phyloP scores from a whole-genome alignment of 2,797 vertebrate species.

The Takifugu ocellatus region DNA sequence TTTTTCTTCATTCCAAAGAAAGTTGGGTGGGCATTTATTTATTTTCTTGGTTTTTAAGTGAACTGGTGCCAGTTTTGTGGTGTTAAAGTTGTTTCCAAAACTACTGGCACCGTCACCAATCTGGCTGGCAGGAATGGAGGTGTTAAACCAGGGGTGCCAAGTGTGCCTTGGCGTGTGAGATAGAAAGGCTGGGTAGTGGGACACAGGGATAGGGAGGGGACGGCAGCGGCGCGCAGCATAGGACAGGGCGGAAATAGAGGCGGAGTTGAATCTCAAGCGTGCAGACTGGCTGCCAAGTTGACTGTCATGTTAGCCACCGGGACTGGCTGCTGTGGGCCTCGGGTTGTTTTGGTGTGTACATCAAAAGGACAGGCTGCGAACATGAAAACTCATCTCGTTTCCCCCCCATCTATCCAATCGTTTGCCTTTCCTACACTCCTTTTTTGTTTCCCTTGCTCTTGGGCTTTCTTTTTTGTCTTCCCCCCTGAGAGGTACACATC shows the following conservation, averaged over 20 bases:
- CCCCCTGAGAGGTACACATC: conserved; percentile 58
- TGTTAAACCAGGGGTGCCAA: conserved; percentile 63
- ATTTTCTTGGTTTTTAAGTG: conserved; percentile 16
- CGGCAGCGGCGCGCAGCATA: conserved; percentile 39
- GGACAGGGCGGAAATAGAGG: conserved; percentile 66
- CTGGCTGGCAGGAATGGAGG: conserved; percentile 58
- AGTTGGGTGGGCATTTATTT: conserved; percentile 56
- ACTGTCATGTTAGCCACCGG: conserved; percentile 70
- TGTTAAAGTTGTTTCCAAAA: conserved; percentile 55
- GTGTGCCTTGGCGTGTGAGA: conserved; percentile 65
- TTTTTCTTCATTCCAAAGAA: conserved; percentile 51
- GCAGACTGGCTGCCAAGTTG: conserved; percentile 60
- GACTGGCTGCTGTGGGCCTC: conserved; percentile 67
- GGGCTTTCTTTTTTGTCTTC: conserved; percentile 44
- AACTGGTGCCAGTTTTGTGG: conserved; percentile 56
- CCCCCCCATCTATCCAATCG: conserved; percentile 48
- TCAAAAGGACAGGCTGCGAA: conserved; percentile 73
- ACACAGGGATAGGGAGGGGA: conserved; percentile 50
- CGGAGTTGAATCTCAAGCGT: conserved; percentile 53
- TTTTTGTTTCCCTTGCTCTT: conserved; percentile 42
- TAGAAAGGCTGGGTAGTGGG: conserved; percentile 36
- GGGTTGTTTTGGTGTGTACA: conserved; percentile 70
- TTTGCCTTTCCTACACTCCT: conserved; percentile 38
- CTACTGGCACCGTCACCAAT: conserved; percentile 56
- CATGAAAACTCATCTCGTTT: conserved; percentile 68